phyloP scores from a whole-genome alignment of 2,113 vertebrate genomes.

The Hippocampus guttulatus region DNA sequence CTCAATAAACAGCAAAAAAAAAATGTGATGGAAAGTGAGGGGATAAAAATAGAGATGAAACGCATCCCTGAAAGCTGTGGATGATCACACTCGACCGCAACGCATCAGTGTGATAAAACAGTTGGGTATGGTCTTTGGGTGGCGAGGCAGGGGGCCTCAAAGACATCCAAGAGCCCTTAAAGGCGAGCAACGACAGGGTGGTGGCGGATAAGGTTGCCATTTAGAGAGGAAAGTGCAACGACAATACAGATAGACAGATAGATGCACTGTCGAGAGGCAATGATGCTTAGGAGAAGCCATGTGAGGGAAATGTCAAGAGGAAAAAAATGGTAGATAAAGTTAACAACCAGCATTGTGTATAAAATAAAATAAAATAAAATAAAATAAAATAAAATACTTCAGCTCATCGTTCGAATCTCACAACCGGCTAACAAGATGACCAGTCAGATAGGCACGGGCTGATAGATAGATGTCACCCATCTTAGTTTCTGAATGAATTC shows the following conservation, averaged over 20 bases:
- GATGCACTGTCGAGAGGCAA: not conserved
- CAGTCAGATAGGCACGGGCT: no score
- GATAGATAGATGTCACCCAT: no score
- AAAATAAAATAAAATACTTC: no score
- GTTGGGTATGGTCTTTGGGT: not conserved
- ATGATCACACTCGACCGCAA: not conserved
- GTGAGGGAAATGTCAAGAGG: not conserved
- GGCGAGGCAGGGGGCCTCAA: not conserved
- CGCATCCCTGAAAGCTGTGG: not conserved
- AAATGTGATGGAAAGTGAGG: not conserved
- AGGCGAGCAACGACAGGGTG: not conserved
- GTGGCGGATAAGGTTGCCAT: not conserved
- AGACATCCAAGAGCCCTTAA: not conserved
- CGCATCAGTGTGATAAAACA: not conserved
- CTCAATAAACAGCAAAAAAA: not conserved
- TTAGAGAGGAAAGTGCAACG: not conserved
- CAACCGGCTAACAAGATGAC: no score
- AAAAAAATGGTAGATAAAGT: not conserved
- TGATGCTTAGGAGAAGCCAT: not conserved
- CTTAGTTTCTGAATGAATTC: no score
- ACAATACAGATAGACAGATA: not conserved
- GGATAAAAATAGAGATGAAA: slow-evolving; percentile 2
- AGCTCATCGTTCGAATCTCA: no score
- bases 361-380: no score
- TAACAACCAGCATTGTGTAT: not conserved